Base-by-base conservation (phyloP, 2,113 vertebrate species). In the Charadrius vociferus region DNA sequence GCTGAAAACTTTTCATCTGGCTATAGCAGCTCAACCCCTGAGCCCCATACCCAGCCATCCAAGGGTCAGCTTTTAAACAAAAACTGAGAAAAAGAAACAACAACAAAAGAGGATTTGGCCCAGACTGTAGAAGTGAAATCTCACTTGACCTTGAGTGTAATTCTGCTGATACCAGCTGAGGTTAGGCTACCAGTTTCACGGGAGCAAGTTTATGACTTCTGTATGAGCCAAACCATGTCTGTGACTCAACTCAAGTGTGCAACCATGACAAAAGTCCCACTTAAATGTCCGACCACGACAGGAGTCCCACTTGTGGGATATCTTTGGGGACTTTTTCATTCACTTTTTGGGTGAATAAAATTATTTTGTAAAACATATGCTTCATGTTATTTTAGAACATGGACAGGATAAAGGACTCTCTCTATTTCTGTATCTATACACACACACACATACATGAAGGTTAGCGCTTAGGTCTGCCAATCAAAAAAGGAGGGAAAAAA, bases 401-500 rank as follows among this genome's bases (percentile, higher is more conserved):
- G 14, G 39, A 24, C 10, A 59, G 32, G 12, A 66, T 47, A 62
- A 81, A 90, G 13, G 16, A 52, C 12, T 61, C 13, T 55, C 17
- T 79, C 12, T 72, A 15, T 50, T 24, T 36, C 27, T 62, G 4
- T 30, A 32, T 65, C n/a, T 74, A 49, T 18, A 49, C 1, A 22
- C 3, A 77, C 58, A 77, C 58, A 83, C 17, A 61, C 6, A 14
- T 36, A 27, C 7, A 24, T 36, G 26, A 77, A 84, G n/a, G 43
- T 63, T 84, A 86, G 15, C 50, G 3, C 8, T 81, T 74, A 62
- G 20, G 30, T 8, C 16, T 81, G 20, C 13, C 79, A 81, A 59
- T 85, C 88, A 91, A 67, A 86, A 94, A 79, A 41, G 30, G 66
- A 78, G 59, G 93, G 47, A 32, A 78, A 89, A 93, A 93, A 45